These are phyloP conservation scores for Vicugna pacos DNA, from an alignment of 2,113 vertebrate genomes.

Conservation along the genomic window DNA sequence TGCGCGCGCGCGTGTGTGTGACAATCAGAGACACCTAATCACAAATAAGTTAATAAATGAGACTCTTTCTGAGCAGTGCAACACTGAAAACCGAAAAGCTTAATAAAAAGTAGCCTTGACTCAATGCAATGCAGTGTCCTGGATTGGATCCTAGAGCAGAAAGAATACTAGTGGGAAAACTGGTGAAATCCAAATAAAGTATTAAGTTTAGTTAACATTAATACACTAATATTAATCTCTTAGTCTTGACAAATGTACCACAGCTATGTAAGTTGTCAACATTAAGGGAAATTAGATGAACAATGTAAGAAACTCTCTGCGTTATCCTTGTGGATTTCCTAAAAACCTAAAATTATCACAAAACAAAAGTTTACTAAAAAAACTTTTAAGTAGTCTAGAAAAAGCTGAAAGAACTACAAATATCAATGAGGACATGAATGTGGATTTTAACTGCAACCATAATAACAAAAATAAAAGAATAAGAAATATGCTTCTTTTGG, in stretches of 20 bases:
- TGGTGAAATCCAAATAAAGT: constrained; percentile 10
- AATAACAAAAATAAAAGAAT: constrained; percentile 39
- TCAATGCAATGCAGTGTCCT: neutral
- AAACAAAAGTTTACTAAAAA: constrained; percentile 10
- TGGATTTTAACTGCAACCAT: neutral
- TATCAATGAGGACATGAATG: neutral
- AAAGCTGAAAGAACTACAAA: constrained; percentile 33
- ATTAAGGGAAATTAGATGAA: constrained; percentile 17
- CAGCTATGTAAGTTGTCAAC: neutral
- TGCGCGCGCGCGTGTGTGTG: neutral
- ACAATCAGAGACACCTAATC: neutral
- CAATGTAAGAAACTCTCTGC: neutral
- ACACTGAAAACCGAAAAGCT: constrained; percentile 31
- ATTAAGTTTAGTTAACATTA: neutral
- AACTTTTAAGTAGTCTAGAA: constrained; percentile 9
- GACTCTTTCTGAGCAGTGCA: neutral
- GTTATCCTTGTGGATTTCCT: neutral
- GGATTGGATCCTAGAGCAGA: neutral
- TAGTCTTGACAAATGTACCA: neutral
- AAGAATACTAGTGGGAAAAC: constrained; percentile 22
- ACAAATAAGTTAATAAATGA: constrained; percentile 49
- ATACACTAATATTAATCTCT: neutral
- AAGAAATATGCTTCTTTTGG: neutral
- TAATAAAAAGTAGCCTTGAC: neutral
- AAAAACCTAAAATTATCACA: constrained; percentile 28